These are phyloP conservation scores for Dipodomys stephensi DNA, from an alignment of 2,113 vertebrate species.

Conservation along the genomic window DNA sequence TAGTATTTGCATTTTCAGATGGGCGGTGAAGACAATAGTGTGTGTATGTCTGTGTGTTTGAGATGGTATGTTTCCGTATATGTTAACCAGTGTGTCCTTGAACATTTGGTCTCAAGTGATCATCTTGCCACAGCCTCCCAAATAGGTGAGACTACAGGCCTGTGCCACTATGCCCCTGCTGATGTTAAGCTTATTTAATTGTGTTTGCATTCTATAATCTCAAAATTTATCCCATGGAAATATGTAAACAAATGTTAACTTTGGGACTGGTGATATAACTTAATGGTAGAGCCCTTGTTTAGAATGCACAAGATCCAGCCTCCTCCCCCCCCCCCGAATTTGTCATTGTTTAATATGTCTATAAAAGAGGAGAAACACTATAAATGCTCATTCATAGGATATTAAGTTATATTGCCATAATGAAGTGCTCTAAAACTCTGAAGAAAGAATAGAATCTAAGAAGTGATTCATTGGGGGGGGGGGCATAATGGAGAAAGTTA, in stretches of 20 bases:
- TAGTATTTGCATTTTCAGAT: too few relatives aligned
- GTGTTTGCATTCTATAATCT: too few relatives aligned
- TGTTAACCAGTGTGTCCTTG: too few relatives aligned
- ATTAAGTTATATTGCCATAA: conserved; percentile 4
- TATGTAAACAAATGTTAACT: not conserved
- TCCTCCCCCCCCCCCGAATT: not conserved
- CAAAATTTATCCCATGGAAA: conserved; percentile 16
- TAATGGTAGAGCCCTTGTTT: not conserved
- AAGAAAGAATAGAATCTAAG: not conserved
- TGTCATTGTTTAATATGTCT: conserved; percentile 23
- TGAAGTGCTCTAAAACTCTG: conserved; percentile 19
- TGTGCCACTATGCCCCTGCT: too few relatives aligned
- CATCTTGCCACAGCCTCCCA: too few relatives aligned
- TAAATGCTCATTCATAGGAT: conserved; percentile 29
- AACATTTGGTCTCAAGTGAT: too few relatives aligned
- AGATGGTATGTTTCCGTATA: too few relatives aligned
- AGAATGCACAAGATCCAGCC: not conserved
- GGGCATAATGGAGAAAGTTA: not conserved
- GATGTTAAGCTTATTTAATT: too few relatives aligned
- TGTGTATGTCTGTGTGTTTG: too few relatives aligned
- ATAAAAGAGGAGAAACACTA: not conserved
- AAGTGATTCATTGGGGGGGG: not conserved
- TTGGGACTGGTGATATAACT: not conserved
- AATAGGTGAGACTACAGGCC: too few relatives aligned
- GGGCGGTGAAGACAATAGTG: too few relatives aligned